Evolutionary conservation across 2,888 invertebrate species (phyloP), one percentile per base, ranked within the genome.

Genomic region (Elysia crispata): DNA sequence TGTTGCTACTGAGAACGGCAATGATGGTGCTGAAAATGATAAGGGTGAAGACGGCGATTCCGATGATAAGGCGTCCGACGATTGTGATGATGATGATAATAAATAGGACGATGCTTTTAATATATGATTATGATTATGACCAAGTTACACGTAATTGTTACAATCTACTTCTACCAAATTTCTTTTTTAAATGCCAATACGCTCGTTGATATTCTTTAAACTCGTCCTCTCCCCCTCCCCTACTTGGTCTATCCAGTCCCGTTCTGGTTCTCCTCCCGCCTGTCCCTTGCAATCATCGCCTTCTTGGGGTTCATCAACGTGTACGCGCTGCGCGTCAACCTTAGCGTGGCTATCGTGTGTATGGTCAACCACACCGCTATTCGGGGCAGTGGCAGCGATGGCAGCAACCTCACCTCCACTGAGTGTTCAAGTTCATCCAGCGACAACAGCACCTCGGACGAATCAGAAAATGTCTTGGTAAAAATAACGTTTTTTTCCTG

Each of bases 261-360:
- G 13, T 82, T 85, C 77, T 89, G 87, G 86, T 85, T 85, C 15
- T 91, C 91, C 8, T 84, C 88, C 73, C 88, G 91, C 5, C 82
- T 91, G 3, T 86, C 85, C 6, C 82, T 91, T 67, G 90, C 91
- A 3, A 62, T 91, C 25, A 82, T 91, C 18, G 91, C 89, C 15
- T 91, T 90, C 83, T 86, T 91, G 70, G 90, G 90, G 50, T 91
- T 86, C 95, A 95, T 90, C 95, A 95, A 89, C 94, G 94, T 85
- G 93, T 95, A 88, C 94, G 95, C 94, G 50, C 74, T 83, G 50
- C 69, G 83, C 18, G 83, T 83, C 41, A 83, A 83, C 79, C 81
- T 83, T 20, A 81, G 81, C 41, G 81, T 83, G 67, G 83, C 83
- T 74, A 79, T 60, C 5, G 83, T 83, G 28, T 83, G 83, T 85